Evolutionary conservation across 2,888 invertebrate genomes (phyloP).

Genomic region (Phrixothrix hirtus): DNA sequence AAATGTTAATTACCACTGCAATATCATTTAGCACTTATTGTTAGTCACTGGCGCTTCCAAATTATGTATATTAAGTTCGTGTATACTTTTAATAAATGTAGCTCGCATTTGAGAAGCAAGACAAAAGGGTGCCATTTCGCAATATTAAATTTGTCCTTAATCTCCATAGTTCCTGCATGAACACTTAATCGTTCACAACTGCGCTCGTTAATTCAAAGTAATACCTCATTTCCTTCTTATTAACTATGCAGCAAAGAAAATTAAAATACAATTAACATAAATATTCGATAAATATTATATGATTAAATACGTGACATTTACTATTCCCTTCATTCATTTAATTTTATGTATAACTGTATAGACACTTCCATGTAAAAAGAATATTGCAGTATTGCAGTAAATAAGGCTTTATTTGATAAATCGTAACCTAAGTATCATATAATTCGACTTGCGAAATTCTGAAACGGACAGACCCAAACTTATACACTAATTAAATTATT

Average conservation of each 20-base stretch:
- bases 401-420: too few relatives aligned
- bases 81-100: constrained; percentile 10
- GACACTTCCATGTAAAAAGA: too few relatives aligned
- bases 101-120: not conserved
- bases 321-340: too few relatives aligned
- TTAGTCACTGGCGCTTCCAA: constrained; percentile 7
- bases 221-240: too few relatives aligned
- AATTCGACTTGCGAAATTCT: too few relatives aligned
- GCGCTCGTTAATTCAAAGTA: too few relatives aligned
- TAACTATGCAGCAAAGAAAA: too few relatives aligned
- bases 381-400: too few relatives aligned
- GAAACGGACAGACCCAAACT: not conserved
- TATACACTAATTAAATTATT: constrained; percentile 8
- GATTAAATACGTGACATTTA: not conserved
- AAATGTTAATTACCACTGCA: constrained; percentile 13
- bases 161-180: not conserved
- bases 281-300: too few relatives aligned
- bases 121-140: not conserved
- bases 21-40: constrained; percentile 7
- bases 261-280: too few relatives aligned
- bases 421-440: too few relatives aligned
- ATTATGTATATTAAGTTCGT: not conserved
- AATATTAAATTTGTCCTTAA: constrained; percentile 6
- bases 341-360: too few relatives aligned
- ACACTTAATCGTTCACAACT: not conserved